phyloP scores from a whole-genome alignment of 2,113 vertebrate species.

The Syngnathus scovelli region DNA sequence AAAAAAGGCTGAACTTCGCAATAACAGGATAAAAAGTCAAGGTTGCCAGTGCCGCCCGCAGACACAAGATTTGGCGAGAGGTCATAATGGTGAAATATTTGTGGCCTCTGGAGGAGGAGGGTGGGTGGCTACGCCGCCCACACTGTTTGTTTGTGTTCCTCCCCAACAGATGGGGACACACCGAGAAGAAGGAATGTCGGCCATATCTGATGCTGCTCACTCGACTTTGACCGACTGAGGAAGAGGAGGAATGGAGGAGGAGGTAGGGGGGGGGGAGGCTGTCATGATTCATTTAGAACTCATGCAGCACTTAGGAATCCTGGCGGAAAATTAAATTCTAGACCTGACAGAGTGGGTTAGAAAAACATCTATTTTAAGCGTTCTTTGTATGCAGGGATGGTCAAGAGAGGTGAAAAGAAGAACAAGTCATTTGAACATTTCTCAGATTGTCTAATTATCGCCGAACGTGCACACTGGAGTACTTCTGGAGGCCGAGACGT shows the following conservation, averaged over 20 bases:
- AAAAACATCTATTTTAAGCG: neutral
- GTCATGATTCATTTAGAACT: conserved; percentile 56
- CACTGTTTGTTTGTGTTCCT: conserved; percentile 64
- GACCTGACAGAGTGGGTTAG: conserved; percentile 7
- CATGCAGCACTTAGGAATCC: conserved; percentile 32
- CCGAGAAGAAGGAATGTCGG: conserved; percentile 37
- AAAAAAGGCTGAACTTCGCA: conserved; percentile 25
- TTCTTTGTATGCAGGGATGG: conserved; percentile 27
- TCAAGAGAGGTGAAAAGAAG: conserved; percentile 12
- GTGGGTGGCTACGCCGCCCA: conserved; percentile 39
- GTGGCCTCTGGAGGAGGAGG: conserved; percentile 37
- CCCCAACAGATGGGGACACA: conserved; percentile 42
- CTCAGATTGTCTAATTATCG: conserved; percentile 3
- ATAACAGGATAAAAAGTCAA: conserved; percentile 35
- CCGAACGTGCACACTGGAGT: neutral
- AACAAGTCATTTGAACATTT: too few species aligned
- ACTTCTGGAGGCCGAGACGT: conserved; percentile 47
- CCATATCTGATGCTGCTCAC: conserved; percentile 60
- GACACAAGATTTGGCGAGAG: conserved; percentile 45
- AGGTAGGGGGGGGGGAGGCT: conserved; percentile 13
- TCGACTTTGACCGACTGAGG: conserved; percentile 31
- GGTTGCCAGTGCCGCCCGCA: conserved; percentile 28
- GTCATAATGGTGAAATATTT: conserved; percentile 58
- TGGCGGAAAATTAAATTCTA: conserved; percentile 36
- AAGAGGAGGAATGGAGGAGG: conserved; percentile 8